Percentiles rank a stretch among this genome's conserved stretches.
Evolutionary conservation across 2,888 invertebrate genomes (phyloP).

Genomic region (Eupithecia subumbrata): DNA sequence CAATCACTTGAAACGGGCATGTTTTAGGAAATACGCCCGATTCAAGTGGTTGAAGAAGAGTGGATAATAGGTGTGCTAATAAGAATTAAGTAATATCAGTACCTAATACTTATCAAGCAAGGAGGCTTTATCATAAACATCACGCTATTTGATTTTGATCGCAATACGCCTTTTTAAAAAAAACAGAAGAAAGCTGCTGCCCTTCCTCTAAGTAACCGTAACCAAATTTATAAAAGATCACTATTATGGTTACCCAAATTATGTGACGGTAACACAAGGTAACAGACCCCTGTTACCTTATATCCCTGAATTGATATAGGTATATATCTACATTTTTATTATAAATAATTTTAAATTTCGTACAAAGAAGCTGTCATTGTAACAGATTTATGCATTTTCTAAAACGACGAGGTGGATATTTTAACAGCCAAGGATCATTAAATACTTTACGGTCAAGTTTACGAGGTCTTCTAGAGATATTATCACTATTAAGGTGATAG

Average conservation of each 20-base stretch:
- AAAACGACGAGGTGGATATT: slow-evolving; percentile 7
- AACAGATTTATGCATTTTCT: slow-evolving; percentile 7
- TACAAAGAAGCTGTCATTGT: background rate
- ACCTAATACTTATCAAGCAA: too few species aligned
- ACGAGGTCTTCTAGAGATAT: slow-evolving; percentile 26
- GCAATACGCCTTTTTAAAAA: too few species aligned
- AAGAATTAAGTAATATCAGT: too few species aligned
- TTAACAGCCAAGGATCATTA: slow-evolving; percentile 11
- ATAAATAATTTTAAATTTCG: too few species aligned
- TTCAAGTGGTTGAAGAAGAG: background rate
- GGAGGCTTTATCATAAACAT: too few species aligned
- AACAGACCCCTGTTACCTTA: too few species aligned
- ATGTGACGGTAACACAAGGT: too few species aligned
- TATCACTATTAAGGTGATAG: slow-evolving; percentile 30
- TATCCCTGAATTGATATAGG: background rate
- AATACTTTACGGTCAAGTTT: slow-evolving; percentile 30
- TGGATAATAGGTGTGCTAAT: too few species aligned
- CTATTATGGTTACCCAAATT: background rate
- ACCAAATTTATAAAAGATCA: background rate
- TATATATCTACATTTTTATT: background rate
- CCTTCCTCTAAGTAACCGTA: too few species aligned
- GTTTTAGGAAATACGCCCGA: background rate
- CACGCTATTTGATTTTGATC: too few species aligned
- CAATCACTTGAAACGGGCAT: too few species aligned
- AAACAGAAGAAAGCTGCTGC: too few species aligned